Percentiles rank a stretch among this genome's conserved stretches.
phyloP scores from a whole-genome alignment of 2,113 vertebrate species.

The Craseonycteris thonglongyai region DNA sequence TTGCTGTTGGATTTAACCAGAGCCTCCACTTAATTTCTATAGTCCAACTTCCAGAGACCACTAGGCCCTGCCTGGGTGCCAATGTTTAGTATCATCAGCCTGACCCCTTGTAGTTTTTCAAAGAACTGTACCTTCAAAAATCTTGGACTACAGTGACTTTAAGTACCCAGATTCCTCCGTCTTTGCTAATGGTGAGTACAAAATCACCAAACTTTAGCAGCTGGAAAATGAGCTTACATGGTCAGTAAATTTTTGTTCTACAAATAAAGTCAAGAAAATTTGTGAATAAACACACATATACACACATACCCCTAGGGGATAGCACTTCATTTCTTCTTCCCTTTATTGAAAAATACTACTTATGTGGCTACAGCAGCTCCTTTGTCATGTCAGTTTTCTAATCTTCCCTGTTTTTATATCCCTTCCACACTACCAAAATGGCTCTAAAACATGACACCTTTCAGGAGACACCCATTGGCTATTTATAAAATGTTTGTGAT shows the following conservation, averaged over 20 bases:
- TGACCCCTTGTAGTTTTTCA: conserved; percentile 17
- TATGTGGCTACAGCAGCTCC: not conserved
- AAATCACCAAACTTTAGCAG: not conserved
- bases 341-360: not conserved
- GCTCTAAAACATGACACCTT: not conserved
- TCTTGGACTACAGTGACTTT: not conserved
- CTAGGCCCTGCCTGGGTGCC: too few relatives aligned
- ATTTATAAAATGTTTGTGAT: not conserved
- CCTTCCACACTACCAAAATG: not conserved
- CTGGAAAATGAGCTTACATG: not conserved
- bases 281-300: not conserved
- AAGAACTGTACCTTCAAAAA: not conserved
- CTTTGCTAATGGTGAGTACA: not conserved
- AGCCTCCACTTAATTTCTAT: not conserved
- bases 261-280: not conserved
- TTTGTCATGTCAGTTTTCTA: not conserved
- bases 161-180: not conserved
- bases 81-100: not conserved
- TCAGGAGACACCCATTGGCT: not conserved
- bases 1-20: not conserved
- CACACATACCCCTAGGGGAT: not conserved
- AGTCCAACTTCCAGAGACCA: not conserved
- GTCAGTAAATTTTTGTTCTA: not conserved
- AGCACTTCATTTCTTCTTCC: not conserved
- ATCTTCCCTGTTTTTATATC: not conserved